Evolutionary conservation across 1,140 invertebrate species (phyloP), one percentile per base, ranked within the genome.

Genomic region (Mesaphorura yosii): DNA sequence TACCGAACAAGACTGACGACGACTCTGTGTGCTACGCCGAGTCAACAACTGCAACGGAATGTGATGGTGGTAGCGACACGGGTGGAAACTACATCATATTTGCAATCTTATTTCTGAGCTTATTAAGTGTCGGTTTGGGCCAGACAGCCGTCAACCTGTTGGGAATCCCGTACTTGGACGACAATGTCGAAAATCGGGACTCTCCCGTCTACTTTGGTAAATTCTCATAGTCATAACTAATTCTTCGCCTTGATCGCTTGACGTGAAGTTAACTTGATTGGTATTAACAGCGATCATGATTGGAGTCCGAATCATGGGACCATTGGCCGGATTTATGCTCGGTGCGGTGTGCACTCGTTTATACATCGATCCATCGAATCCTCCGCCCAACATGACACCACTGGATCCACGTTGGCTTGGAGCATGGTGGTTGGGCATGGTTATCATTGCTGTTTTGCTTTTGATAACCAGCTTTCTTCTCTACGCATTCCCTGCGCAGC

Each of bases 121-220:
- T 92, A 46, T 73, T 93, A 25, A 84, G 86, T 34, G 86, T 92
- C n/a, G 89, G 89, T 27, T 83, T 93, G 68, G 88, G 88, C 1
- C 87, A 91, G 70, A 93, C 88, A 1, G 85, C 88, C 1, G 51
- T 59, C 2, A 84, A 86, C 56, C 90, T 87, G 2, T 72, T 92
- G n/a, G 88, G 88, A 3, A 92, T 93, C 64, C 88, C 89, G 1
- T 93, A 90, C 65, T 88, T 93, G 41, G 89, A 92, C 63, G 89
- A 93, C 70, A 93, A 92, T 70, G 88, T 92, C 25, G 84, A 86
- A 55, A 88, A 82, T 69, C 78, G 84, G 66, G 87, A 92, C 67
- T 90, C 87, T 41, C 88, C 89, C n/a, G 76, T 92, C 54, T 93
- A 93, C 72, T 90, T 92, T 71, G 84, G 84, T 87, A 70, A 81